A percentile compares a stretch with the other conserved stretches of the same genome.
Conservation (phyloP, 1,140 invertebrate species). For the Diplogasteroides magnus region DNA sequence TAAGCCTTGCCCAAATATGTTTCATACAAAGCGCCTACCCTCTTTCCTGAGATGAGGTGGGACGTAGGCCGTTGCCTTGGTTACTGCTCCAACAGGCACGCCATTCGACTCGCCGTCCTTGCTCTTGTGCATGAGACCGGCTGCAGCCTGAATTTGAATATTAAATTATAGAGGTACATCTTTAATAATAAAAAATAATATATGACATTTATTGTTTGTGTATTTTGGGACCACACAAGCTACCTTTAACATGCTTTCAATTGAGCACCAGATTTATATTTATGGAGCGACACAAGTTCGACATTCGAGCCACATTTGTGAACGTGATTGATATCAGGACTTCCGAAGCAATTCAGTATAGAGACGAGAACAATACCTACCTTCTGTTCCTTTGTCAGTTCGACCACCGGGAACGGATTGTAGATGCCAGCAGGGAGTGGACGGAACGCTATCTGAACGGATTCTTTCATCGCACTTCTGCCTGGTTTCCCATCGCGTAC, state of each 20-base stretch:
- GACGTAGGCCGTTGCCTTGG: constrained; percentile 38
- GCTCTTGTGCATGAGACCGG: constrained; percentile 17
- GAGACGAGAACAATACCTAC: constrained; percentile 2
- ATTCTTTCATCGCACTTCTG: not conserved
- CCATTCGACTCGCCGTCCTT: constrained; percentile 20
- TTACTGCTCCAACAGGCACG: constrained; percentile 36
- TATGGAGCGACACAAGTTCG: too few species aligned
- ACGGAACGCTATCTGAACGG: constrained; percentile 39
- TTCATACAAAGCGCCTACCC: not conserved
- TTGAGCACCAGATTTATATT: too few species aligned
- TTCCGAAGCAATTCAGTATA: too few species aligned
- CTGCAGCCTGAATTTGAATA: not conserved
- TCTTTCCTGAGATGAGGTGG: constrained; percentile 49
- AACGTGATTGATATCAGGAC: too few species aligned
- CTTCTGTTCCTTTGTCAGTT: constrained; percentile 36
- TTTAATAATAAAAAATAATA: too few species aligned
- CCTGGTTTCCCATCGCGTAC: not conserved
- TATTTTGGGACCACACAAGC: too few species aligned
- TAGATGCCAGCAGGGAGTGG: constrained; percentile 39
- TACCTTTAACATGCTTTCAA: too few species aligned
- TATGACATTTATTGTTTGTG: too few species aligned
- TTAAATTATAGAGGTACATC: constrained; percentile 9
- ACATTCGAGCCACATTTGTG: too few species aligned
- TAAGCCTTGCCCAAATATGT: not conserved
- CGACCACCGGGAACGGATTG: constrained; percentile 39